Conservation (phyloP, 2,888 invertebrate species). For the Calameuta pallipes region DNA sequence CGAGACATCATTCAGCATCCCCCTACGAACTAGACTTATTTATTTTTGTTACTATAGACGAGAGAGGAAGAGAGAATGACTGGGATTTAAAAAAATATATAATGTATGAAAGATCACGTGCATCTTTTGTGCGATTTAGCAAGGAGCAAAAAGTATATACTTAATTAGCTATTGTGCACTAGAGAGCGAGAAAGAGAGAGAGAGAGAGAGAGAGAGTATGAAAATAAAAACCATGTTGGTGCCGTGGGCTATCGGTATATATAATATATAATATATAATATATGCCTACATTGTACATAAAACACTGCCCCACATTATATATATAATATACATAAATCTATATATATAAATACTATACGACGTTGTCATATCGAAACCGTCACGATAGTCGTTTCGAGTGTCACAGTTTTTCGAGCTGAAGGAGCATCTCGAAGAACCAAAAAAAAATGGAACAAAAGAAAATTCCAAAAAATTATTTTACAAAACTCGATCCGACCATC, state of each 20-base stretch:
- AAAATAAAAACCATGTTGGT: neutral
- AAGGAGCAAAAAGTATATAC: neutral
- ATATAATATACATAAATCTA: neutral
- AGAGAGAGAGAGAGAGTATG: neutral
- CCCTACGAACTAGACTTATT: neutral
- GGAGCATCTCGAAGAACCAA: neutral
- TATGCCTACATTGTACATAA: constrained; percentile 49
- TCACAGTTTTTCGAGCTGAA: neutral
- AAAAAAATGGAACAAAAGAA: neutral
- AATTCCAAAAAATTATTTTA: neutral
- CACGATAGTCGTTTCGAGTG: neutral
- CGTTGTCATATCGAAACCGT: neutral
- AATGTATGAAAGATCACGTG: neutral
- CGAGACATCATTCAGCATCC: neutral
- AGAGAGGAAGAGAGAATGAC: neutral
- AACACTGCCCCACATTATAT: constrained; percentile 46
- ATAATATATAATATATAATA: neutral
- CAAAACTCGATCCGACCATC: neutral
- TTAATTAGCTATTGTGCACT: neutral
- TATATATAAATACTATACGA: neutral
- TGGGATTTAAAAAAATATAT: too few species aligned
- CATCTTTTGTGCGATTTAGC: neutral
- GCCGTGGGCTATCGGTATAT: neutral
- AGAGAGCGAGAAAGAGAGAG: neutral
- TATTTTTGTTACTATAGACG: neutral